phyloP scores from a whole-genome alignment of 2,888 invertebrate genomes.

The Stramonita haemastoma region DNA sequence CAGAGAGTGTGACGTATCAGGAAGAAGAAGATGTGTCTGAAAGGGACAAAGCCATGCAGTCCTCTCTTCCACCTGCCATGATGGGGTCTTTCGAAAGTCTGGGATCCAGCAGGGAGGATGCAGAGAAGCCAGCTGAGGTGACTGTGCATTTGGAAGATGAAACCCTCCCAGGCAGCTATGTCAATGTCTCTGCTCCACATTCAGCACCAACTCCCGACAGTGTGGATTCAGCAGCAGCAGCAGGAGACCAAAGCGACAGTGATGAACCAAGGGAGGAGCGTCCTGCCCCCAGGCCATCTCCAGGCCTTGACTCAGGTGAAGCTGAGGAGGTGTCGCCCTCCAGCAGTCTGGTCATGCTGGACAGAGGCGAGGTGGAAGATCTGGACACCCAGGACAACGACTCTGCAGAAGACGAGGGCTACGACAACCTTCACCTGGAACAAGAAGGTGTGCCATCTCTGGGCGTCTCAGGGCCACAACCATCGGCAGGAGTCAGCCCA shows the following conservation, averaged over 20 bases:
- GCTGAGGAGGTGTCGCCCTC: not conserved
- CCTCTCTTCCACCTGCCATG: not conserved
- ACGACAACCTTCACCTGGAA: not conserved
- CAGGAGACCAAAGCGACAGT: not conserved
- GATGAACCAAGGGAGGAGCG: not conserved
- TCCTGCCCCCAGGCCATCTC: not conserved
- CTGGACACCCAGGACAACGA: not conserved
- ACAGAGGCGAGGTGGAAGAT: not conserved
- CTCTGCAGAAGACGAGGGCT: not conserved
- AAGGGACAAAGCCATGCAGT: not conserved
- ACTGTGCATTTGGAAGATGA: not conserved
- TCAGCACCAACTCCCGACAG: not conserved
- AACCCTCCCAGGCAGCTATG: not conserved
- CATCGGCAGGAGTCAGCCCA: not conserved
- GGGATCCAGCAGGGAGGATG: not conserved
- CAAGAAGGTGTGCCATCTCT: not conserved
- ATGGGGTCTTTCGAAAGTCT: too few species aligned
- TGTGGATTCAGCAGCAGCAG: not conserved
- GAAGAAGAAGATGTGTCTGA: not conserved
- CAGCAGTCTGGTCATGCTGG: slow-evolving; percentile 4
- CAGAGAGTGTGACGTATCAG: not conserved
- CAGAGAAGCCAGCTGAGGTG: not conserved
- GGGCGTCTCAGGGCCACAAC: too few species aligned
- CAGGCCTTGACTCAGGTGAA: not conserved
- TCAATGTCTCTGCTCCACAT: not conserved